Base-by-base conservation (phyloP, 2,113 vertebrate genomes). In the Uria lomvia region DNA sequence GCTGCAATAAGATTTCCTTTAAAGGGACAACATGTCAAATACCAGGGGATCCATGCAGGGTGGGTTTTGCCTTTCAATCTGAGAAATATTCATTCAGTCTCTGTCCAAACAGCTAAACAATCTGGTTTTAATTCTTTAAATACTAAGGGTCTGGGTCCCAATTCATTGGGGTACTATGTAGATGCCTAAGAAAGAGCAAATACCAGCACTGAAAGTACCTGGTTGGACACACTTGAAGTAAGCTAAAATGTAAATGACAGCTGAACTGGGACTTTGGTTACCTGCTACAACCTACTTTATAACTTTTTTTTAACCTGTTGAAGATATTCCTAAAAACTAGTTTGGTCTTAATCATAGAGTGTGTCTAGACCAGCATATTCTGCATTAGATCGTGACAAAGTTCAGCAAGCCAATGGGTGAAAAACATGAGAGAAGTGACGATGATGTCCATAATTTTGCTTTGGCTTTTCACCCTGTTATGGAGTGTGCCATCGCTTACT, bases 401-500 rank as follows among this genome's bases (percentile, higher is more conserved):
- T 10, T 95, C 40, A 89, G 74, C n/a, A 86, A 85, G 55, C 3
- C 81, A 86, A 4, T 8, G 9, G 17, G 65, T 71, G 15, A 72
- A 68, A 90, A 88, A 32, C 40, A 10, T 8, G 21, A 81, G 22
- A 38, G 29, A 63, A 59, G 34, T 65, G 5, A 59, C 3, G 11
- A 70, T 45, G 27, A 66, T 21, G 21, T 38, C 50, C 15, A 5
- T 43, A 12, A 65, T 43, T 84, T 60, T 90, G 24, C 36, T 91
- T 67, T 62, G 73, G 23, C 17, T 84, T 89, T 81, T 75, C 19
- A 32, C 7, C 1, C 15, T 49, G 0, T 45, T 68, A 24, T 4
- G 6, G 52, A 62, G 21, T 9, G 8, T 85, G 30, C n/a, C 24
- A 18, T 38, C 0, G 0, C n/a, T 40, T 60, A 40, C 34, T 42